phyloP scores from a whole-genome alignment of 2,113 vertebrate species.

The Hydrolagus affinis region DNA sequence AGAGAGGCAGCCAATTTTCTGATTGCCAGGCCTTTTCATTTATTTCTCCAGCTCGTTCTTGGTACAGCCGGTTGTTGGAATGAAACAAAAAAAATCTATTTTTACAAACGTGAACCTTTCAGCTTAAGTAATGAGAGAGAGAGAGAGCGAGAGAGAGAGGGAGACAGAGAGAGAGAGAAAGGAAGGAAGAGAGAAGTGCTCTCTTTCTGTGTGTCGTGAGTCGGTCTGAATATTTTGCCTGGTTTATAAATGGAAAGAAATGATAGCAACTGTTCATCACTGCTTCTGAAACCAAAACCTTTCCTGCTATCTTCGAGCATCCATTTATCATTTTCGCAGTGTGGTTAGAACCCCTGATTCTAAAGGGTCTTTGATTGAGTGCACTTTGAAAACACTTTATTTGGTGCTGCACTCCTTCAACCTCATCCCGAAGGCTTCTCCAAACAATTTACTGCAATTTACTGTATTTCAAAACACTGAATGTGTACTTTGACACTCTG shows the following conservation, averaged over 20 bases:
- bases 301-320: not conserved
- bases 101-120: not conserved
- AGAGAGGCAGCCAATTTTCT: too few species aligned
- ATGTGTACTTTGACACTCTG: not conserved
- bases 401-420: not conserved
- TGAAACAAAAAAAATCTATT: not conserved
- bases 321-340: not conserved
- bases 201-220: not conserved
- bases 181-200: not conserved
- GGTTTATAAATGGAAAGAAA: not conserved
- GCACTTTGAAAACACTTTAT: not conserved
- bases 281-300: not conserved
- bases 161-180: not conserved
- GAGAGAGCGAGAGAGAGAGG: not conserved
- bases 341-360: not conserved
- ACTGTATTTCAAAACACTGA: not conserved
- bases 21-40: too few species aligned
- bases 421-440: not conserved
- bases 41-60: too few species aligned
- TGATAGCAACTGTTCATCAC: not conserved
- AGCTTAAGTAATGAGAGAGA: not conserved
- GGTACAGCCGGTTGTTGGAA: too few species aligned
- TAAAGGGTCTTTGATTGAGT: not conserved
- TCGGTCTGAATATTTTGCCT: not conserved
- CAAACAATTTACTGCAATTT: not conserved